A percentile compares a stretch with the other conserved stretches of the same genome.
Evolutionary conservation across 2,797 vertebrate genomes (phyloP).

Genomic region (Parauchenoglanis ngamensis): DNA sequence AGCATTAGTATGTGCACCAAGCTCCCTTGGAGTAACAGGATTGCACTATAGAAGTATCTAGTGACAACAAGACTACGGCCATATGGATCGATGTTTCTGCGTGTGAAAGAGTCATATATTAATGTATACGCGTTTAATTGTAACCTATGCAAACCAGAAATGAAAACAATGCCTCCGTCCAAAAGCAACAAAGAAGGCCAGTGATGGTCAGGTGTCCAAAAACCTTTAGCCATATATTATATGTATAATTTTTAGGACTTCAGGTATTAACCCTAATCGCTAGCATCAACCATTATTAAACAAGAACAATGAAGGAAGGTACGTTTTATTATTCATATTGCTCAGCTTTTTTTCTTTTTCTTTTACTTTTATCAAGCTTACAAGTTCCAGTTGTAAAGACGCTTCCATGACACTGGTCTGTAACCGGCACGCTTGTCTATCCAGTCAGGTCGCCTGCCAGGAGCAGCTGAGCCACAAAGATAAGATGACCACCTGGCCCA

Average conservation of each 20-base stretch:
- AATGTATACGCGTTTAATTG: not conserved
- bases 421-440: not conserved
- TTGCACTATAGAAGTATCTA: not conserved
- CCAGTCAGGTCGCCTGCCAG: not conserved
- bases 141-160: not conserved
- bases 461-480: not conserved
- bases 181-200: not conserved
- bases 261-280: not conserved
- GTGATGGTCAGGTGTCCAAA: not conserved
- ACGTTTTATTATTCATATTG: not conserved
- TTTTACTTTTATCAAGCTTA: not conserved
- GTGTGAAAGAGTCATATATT: not conserved
- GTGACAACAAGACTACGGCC: not conserved
- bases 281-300: not conserved
- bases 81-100: not conserved
- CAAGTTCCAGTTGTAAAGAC: not conserved
- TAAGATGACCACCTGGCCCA: conserved; percentile 11
- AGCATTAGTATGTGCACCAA: not conserved
- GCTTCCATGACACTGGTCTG: not conserved
- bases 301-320: not conserved
- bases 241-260: not conserved
- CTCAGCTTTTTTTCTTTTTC: not conserved
- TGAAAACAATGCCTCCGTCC: not conserved
- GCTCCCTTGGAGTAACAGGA: not conserved
- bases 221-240: not conserved